These are phyloP conservation scores for Cercopithecus hamlyni DNA, from an alignment of 2,797 vertebrate genomes.

Conservation along the genomic window DNA sequence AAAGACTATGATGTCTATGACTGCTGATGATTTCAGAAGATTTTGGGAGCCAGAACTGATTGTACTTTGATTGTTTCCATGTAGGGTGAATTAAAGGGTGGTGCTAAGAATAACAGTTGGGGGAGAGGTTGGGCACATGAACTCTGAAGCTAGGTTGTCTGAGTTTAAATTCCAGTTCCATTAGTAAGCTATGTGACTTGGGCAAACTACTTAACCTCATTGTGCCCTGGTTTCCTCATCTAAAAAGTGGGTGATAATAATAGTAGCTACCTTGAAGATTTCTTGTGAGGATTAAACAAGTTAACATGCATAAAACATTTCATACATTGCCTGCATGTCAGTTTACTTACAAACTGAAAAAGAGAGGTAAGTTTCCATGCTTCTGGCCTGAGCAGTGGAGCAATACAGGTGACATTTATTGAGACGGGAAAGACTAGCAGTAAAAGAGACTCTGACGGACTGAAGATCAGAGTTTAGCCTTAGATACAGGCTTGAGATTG, in stretches of 20 bases:
- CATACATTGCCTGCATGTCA: neutral
- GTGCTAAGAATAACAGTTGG: neutral
- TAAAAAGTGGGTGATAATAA: neutral
- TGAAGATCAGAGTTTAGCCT: neutral
- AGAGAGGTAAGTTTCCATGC: neutral
- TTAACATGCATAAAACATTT: neutral
- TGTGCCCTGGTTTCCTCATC: neutral
- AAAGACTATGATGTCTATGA: neutral
- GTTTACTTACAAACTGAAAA: neutral
- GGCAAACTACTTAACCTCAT: neutral
- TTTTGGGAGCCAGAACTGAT: neutral
- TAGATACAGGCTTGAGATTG: neutral
- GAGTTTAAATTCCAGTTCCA: neutral
- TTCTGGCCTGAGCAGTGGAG: neutral
- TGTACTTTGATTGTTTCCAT: neutral
- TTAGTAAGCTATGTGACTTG: neutral
- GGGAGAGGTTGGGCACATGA: neutral
- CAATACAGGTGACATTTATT: neutral
- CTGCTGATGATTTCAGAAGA: neutral
- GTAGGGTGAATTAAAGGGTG: neutral
- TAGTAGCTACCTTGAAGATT: neutral
- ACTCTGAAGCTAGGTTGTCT: neutral
- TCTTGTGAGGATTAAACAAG: neutral
- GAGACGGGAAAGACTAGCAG: neutral
- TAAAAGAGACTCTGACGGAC: neutral